Conservation (phyloP, 2,113 vertebrate genomes). For the Alligator sinensis region DNA sequence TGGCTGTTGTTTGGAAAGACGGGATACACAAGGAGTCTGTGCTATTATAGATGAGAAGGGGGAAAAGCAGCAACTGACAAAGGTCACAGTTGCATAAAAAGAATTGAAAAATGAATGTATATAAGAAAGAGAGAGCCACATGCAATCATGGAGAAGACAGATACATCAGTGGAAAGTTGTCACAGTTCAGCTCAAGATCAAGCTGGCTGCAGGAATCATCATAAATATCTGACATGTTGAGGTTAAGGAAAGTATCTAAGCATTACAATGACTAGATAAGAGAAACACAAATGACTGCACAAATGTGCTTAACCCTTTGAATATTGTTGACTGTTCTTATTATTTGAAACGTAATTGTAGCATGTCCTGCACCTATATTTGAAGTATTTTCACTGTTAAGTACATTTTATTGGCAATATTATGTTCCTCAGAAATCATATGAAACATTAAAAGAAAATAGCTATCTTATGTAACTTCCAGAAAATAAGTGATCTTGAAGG, state of each 20-base stretch:
- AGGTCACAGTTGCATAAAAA: slow-evolving; percentile 46
- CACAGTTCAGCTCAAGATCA: slow-evolving; percentile 65
- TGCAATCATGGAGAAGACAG: slow-evolving; percentile 50
- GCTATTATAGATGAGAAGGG: slow-evolving; percentile 29
- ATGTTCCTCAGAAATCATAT: neutral
- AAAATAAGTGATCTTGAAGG: neutral
- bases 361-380: no score
- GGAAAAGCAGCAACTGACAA: neutral
- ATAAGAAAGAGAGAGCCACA: slow-evolving; percentile 26
- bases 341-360: neutral
- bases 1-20: slow-evolving; percentile 10
- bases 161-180: slow-evolving; percentile 47
- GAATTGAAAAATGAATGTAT: slow-evolving; percentile 50
- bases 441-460: no score
- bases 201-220: slow-evolving; percentile 51
- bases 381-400: neutral
- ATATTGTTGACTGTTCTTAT: neutral
- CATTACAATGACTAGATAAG: neutral
- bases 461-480: neutral
- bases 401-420: slow-evolving; percentile 29
- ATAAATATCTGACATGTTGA: slow-evolving; percentile 58
- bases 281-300: neutral
- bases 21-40: neutral
- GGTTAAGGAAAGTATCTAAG: slow-evolving; percentile 53
- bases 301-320: neutral